Base-by-base conservation (phyloP, 2,797 vertebrate species). In the Gila robusta region DNA sequence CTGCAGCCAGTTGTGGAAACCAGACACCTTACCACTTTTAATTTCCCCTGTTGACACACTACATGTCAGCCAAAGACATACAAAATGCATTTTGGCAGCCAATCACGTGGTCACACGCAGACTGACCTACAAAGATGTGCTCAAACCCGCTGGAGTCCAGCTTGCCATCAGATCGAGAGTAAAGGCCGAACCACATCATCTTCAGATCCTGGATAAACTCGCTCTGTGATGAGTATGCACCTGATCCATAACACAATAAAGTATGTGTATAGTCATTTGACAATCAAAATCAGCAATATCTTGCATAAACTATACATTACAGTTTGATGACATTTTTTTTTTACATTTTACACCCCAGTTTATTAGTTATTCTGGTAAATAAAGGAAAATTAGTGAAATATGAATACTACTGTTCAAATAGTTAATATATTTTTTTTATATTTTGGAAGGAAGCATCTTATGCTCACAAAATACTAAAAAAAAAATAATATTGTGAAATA, bases 151-250 rank as follows among this genome's bases (percentile, higher is more conserved):
- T 98, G 70, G 98, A 99, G 85, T 98, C 97, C 70, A 78, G 35
- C 5, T 94, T 92, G 0, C 92, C 94, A 0, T 89, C 90, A 12
- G 93, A 88, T 79, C 98, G 94, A 23, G 97, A 97, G 92, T 99
- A 99, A 8, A 99, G 95, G 3, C 98, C 97, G 6, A 99, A 99
- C 98, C 98, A 99, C 97, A 99, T 99, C 91, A 96, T 96, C 94
- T 96, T 96, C 89, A 99, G 86, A 88, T 99, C 97, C 0, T 92
- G 32, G 0, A 95, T 1, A 1, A 99, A 98, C 23, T 97, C 97
- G 26, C 91, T 89, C 91, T 97, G 91, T 0, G 97, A 96, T 62
- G 88, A 17, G 28, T 98, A 99, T 37, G 92, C 83, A 0, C 95
- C 98, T 99, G 91, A 3, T 66, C 16, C 64, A 66, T 66, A 32